These are phyloP conservation scores for Mizuhopecten yessoensis DNA, from an alignment of 1,140 invertebrate genomes.

Conservation along the genomic window DNA sequence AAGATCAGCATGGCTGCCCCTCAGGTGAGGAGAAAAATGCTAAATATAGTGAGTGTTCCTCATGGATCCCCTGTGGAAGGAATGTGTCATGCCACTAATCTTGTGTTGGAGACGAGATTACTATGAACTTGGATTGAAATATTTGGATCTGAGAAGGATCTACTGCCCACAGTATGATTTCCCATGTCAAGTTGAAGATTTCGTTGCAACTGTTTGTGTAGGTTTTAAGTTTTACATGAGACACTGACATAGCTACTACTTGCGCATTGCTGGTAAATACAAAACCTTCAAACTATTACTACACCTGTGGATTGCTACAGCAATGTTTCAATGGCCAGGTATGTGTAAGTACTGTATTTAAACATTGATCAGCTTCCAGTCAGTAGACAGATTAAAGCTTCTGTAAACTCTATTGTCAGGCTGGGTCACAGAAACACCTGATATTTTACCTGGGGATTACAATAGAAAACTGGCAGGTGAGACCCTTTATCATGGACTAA, in stretches of 20 bases:
- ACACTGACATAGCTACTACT: background rate
- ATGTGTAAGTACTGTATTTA: background rate
- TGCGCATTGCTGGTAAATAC: background rate
- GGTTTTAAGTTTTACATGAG: no score
- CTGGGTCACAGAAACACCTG: constrained; percentile 3
- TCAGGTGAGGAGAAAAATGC: constrained; percentile 10
- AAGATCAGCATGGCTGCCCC: constrained; percentile 25
- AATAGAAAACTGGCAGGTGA: background rate
- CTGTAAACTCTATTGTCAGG: background rate
- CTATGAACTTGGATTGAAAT: background rate
- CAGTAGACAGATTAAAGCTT: background rate
- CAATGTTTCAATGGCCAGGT: background rate
- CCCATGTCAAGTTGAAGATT: background rate
- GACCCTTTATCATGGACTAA: background rate
- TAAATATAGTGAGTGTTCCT: background rate
- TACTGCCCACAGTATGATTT: background rate
- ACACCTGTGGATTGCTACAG: background rate
- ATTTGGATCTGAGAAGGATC: background rate
- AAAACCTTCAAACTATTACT: background rate
- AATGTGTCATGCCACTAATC: background rate
- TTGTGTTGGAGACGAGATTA: background rate
- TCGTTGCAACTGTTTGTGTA: background rate
- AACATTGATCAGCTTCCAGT: background rate
- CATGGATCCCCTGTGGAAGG: background rate
- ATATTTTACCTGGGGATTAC: constrained; percentile 9